These are phyloP conservation scores for Styela clava DNA, from an alignment of 23 tunicate genomes.

Conservation along the genomic window DNA sequence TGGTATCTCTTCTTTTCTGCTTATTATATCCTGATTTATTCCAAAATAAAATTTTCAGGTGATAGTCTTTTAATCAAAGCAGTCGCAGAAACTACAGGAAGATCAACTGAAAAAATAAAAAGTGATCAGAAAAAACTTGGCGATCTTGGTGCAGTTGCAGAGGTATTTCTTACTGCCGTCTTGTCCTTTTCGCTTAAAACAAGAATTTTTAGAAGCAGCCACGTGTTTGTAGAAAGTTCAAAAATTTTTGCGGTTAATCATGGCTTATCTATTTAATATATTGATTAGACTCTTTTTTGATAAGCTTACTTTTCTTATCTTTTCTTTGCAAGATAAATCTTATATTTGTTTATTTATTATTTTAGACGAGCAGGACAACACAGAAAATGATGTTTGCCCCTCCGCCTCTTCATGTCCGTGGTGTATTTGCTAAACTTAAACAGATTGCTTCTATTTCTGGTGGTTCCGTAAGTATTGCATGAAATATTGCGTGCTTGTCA, in stretches of 20 bases:
- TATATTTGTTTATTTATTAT: background rate
- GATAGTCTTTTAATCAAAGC: conserved; percentile 69
- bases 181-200: background rate
- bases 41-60: no score
- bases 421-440: conserved; percentile 82
- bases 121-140: conserved; percentile 71
- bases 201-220: background rate
- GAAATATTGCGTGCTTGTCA: background rate
- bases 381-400: conserved; percentile 98
- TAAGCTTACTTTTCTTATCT: no score
- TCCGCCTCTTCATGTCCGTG: conserved; percentile 60
- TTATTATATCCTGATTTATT: no score
- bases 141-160: conserved; percentile 92
- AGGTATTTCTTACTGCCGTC: no score
- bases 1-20: no score
- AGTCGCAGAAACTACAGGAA: conserved; percentile 86
- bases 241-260: no score
- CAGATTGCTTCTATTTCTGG: conserved; percentile 86
- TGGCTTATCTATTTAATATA: no score
- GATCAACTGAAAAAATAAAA: conserved; percentile 68
- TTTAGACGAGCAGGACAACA: conserved; percentile 55
- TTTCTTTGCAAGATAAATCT: no score
- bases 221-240: background rate
- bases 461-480: conserved; percentile 43
- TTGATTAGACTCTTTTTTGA: no score